phyloP scores from a whole-genome alignment of 2,113 vertebrate species.

The Phodopus roborovskii region DNA sequence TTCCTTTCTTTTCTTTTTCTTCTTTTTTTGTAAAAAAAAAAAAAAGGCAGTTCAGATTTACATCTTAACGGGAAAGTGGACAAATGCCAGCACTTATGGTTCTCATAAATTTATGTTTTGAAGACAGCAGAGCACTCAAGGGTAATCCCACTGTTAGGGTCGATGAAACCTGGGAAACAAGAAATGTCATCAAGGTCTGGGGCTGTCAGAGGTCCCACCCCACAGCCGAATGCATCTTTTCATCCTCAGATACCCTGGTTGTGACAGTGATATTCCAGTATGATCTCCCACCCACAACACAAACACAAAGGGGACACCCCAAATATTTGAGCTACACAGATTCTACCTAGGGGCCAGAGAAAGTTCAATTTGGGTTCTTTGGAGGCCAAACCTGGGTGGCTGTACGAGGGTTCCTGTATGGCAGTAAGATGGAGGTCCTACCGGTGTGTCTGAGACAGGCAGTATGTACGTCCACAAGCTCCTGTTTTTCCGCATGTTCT shows the following conservation, averaged over 20 bases:
- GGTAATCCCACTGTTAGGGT: slow-evolving; percentile 92
- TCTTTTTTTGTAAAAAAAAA: slow-evolving; percentile 85
- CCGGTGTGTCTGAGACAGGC: neutral
- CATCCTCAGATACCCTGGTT: no score
- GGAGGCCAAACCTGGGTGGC: neutral
- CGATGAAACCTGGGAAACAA: slow-evolving; percentile 94
- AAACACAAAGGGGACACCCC: neutral
- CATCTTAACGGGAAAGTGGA: slow-evolving; percentile 92
- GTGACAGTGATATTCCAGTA: neutral
- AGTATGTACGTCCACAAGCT: no score
- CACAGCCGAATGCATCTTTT: fast-evolving
- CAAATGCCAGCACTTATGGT: slow-evolving; percentile 96
- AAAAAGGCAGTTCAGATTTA: slow-evolving; percentile 95
- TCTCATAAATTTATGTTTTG: slow-evolving; percentile 89
- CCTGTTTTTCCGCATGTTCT: neutral
- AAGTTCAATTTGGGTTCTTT: neutral
- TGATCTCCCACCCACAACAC: neutral
- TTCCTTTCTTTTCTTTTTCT: slow-evolving; percentile 46
- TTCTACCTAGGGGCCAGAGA: neutral
- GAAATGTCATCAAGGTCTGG: neutral
- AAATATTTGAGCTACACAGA: neutral
- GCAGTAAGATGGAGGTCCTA: neutral
- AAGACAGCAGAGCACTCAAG: slow-evolving; percentile 88
- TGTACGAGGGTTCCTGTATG: no score
- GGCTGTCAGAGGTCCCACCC: no score